These are phyloP conservation scores for Atherix ibis DNA, from an alignment of 2,888 invertebrate genomes.

Conservation along the genomic window DNA sequence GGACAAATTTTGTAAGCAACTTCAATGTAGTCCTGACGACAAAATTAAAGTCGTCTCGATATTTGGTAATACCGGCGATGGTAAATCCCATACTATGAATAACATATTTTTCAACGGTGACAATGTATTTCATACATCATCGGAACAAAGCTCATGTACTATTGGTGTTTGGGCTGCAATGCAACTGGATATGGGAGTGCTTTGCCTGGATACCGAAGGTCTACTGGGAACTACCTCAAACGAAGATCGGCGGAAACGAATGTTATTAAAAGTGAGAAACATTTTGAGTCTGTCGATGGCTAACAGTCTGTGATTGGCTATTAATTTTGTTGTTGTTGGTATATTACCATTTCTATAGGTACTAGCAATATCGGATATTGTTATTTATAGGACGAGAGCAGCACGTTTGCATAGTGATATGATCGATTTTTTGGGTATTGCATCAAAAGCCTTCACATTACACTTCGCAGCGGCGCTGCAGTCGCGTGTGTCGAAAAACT, in stretches of 20 bases:
- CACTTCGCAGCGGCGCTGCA: conserved; percentile 48
- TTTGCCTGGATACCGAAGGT: conserved; percentile 71
- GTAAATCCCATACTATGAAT: conserved; percentile 66
- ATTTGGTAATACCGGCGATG: conserved; percentile 73
- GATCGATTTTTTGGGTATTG: conserved; percentile 60
- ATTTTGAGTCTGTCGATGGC: background rate
- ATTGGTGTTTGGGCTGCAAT: conserved; percentile 65
- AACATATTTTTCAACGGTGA: conserved; percentile 49
- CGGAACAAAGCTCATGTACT: conserved; percentile 50
- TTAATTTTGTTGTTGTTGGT: background rate
- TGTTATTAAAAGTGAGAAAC: conserved; percentile 45
- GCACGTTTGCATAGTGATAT: conserved; percentile 61
- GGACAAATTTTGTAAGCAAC: conserved; percentile 35
- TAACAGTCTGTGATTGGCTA: background rate
- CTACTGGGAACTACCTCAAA: conserved; percentile 39
- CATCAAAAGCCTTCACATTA: conserved; percentile 54
- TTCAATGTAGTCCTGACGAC: conserved; percentile 26
- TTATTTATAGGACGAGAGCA: conserved; percentile 59
- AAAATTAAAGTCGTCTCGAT: conserved; percentile 67
- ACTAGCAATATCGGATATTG: conserved; percentile 65
- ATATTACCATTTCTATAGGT: conserved; percentile 31
- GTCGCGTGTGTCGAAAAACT: conserved; percentile 19
- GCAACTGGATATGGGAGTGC: conserved; percentile 44
- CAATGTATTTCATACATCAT: conserved; percentile 34
- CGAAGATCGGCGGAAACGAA: conserved; percentile 36